Base-by-base conservation (phyloP, 2,888 invertebrate species). In the Germaria angustata region DNA sequence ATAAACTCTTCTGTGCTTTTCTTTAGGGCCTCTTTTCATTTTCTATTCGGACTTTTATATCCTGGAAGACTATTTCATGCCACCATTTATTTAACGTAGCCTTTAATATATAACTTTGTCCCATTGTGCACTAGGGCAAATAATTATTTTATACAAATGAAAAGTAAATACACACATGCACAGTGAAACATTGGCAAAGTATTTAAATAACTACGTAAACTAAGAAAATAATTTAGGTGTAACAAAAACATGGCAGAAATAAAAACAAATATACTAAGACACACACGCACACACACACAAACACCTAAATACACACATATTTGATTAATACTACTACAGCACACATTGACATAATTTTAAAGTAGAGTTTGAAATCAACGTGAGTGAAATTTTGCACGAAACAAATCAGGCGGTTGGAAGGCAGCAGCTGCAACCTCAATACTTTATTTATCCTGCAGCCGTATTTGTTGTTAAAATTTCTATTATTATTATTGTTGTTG, bases 371-470 rank as follows among this genome's bases (percentile, higher is more conserved):
- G 24, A 63, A 63, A 53, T 53, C 53, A 71, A 46, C 36, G 39
- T 46, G 34, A 77, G 6, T 28, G 28, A 55, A 63, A 15, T 63
- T 71, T 63, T 15, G n/a, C 55, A 66, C 36, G 28, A 55, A 32
- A 59, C 59, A 24, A 51, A 39, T 41, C 51, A 46, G 51, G 15
- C 57, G 28, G 55, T 57, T 76, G 46, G 24, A 17, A 49, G 28
- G 69, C 61, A 81, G 55, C 81, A 81, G 81, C 72, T 81, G 81
- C 68, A 78, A 73, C 72, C 68, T 81, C 68, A 78, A 78, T 81
- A 78, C 59, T 68, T 68, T 77, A 73, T 72, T 68, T 73, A 51
- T 34, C 79, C 72, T 51, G 66, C 72, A 59, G 72, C 79, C 41
- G 36, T 68, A 68, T 65, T 72, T 65, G 61, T 36, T 51, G 61